Evolutionary conservation across 1,140 invertebrate species (phyloP), one percentile per base, ranked within the genome.

Genomic region (Batillaria attramentaria): DNA sequence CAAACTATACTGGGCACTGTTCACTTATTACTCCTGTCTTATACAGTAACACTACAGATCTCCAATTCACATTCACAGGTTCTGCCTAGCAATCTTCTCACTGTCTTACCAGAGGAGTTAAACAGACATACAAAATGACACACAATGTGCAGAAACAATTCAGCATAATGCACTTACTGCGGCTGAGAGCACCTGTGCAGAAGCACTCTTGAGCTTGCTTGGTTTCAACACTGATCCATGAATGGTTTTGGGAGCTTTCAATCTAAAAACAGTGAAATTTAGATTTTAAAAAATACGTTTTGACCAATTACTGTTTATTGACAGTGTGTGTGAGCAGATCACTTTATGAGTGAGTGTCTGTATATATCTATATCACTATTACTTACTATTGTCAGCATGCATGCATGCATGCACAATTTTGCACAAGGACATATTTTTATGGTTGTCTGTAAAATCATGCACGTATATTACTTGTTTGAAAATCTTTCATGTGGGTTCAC

Each of bases 141-240:
- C 18, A 2, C 18, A n/a, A 20, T 54, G 18, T 54, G 50, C 18
- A 69, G 31, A 18, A 73, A 73, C 31, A 66, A 35, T 31, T 37
- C 33, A 35, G 57, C 46, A 60, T 6, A 35, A 39, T 76, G 41
- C 78, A 91, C 93, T 93, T 92, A 96, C 95, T 77, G 93, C 93
- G 31, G 95, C 95, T 33, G 95, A 95, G 28, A 93, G 91, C n/a
- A 97, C 92, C 91, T 97, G 96, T 35, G 95, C 93, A n/a, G 96
- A 95, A 46, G 97, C 94, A 81, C 95, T 95, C 91, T 96, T 95
- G 20, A 97, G 91, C 66, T 95, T 93, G 39, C 95, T 94, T 90
- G 97, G 96, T 66, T 95, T 93, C 79, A 97, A 91, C 79, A 97
- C 95, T 46, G 94, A 94, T 68, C 94, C 94, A 83, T 93, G 92